Percentiles rank a stretch among this genome's conserved stretches.
These are phyloP conservation scores for Charanyca ferruginea DNA, from an alignment of 2,888 invertebrate species.

Conservation along the genomic window DNA sequence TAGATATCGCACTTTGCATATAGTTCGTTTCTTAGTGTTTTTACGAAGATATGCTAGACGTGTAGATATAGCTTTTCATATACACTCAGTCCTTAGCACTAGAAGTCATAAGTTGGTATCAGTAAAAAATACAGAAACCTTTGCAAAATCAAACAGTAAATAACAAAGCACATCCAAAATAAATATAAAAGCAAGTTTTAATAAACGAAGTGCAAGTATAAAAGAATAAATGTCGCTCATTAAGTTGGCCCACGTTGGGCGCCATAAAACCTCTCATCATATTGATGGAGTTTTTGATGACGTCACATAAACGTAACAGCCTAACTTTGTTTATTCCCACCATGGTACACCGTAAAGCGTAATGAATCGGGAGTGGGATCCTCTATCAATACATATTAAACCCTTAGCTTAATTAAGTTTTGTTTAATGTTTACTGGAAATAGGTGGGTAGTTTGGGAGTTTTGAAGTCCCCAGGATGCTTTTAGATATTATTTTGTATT, in stretches of 20 bases:
- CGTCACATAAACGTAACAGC: conserved; percentile 75
- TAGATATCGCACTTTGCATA: not conserved
- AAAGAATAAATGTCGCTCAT: conserved; percentile 76
- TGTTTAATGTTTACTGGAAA: conserved; percentile 22
- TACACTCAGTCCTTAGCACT: not conserved
- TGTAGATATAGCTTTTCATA: not conserved
- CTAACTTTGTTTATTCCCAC: conserved; percentile 75
- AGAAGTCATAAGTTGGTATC: not conserved
- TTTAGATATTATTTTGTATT: too few relatives aligned
- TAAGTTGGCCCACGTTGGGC: conserved; percentile 72
- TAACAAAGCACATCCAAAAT: not conserved
- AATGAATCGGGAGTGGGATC: conserved; percentile 52
- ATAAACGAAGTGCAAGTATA: conserved; percentile 63
- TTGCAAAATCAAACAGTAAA: not conserved
- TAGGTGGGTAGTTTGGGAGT: conserved; percentile 1
- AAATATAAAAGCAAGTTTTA: conserved; percentile 43
- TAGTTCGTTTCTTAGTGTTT: not conserved
- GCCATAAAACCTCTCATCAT: conserved; percentile 70
- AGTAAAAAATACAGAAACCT: not conserved
- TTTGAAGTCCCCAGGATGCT: too few relatives aligned
- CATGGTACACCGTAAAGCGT: conserved; percentile 48
- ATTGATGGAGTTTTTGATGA: conserved; percentile 77
- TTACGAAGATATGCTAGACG: not conserved
- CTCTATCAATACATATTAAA: conserved; percentile 50
- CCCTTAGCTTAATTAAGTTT: conserved; percentile 21